Base-by-base conservation (phyloP, 2,797 vertebrate species). In the Typhlichthys subterraneus region DNA sequence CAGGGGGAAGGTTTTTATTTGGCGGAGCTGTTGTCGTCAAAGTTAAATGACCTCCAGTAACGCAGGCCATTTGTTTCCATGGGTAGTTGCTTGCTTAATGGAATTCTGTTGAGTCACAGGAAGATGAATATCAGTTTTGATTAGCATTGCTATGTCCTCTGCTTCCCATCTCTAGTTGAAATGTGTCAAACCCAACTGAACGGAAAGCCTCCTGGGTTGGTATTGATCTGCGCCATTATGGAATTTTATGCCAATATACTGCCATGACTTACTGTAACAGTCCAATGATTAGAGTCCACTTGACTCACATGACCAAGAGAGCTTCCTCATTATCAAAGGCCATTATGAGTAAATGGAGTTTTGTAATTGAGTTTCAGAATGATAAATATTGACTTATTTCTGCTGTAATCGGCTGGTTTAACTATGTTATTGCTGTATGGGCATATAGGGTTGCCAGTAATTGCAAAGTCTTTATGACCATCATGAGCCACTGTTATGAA, bases 261-360 rank as follows among this genome's bases (percentile, higher is more conserved):
- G 90, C 85, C 87, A 82, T 86, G 87, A 87, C 86, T 88, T 90
- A 90, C 89, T 85, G 89, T 91, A 92, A 88, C 88, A 88, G 85
- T 88, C 88, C 86, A 91, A 90, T 90, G 88, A 91, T 91, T 90
- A 86, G 76, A 73, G 84, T 78, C 71, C 69, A 74, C 76, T 88
- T 65, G 50, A 14, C 76, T 85, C 80, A 87, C 66, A 13, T 85
- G 82, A 82, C 80, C 83, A 69, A 52, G 66, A 81, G 76, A 76
- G 80, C 85, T 86, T 91, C 87, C 88, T 91, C 89, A 92, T 92
- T 91, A 91, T 89, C 88, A 90, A 77, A 82, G 84, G 80, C 88
- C 87, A 92, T 91, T 91, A 90, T 90, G 82, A 91, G 88, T 85
- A 92, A 90, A 92, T 91, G 69, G 83, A 89, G 81, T 90, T 89